These are phyloP conservation scores for Meandrusa payeni DNA, from an alignment of 2,888 invertebrate genomes.

Conservation along the genomic window DNA sequence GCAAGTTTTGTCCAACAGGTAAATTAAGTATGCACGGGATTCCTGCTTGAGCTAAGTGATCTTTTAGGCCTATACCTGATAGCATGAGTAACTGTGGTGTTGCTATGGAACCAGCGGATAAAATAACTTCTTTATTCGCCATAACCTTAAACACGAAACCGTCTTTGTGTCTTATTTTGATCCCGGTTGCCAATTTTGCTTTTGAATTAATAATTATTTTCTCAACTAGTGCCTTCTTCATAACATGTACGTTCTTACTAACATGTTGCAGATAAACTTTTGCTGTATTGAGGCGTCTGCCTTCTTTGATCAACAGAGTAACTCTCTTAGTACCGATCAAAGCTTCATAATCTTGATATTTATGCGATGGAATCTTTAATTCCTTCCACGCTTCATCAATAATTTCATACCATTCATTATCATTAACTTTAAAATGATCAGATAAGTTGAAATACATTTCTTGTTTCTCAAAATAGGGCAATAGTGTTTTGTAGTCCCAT, in stretches of 20 bases:
- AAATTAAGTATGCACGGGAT: conserved; percentile 56
- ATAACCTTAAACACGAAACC: conserved; percentile 45
- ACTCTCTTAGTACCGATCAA: conserved; percentile 68
- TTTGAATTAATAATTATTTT: conserved; percentile 69
- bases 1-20: conserved; percentile 72
- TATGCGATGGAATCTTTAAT: conserved; percentile 45
- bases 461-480: conserved; percentile 61
- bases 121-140: conserved; percentile 67
- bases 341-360: conserved; percentile 43
- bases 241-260: conserved; percentile 48
- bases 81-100: conserved; percentile 74
- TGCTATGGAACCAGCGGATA: conserved; percentile 71
- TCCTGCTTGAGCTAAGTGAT: conserved; percentile 47
- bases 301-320: conserved; percentile 64
- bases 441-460: conserved; percentile 48
- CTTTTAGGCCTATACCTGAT: conserved; percentile 72
- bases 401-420: conserved; percentile 41
- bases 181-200: conserved; percentile 56
- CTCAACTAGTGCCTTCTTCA: conserved; percentile 72
- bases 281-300: conserved; percentile 71
- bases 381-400: conserved; percentile 56
- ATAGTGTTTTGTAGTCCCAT: conserved; percentile 76
- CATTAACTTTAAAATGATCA: conserved; percentile 25
- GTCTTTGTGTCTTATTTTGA: conserved; percentile 52
- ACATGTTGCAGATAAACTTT: conserved; percentile 60